phyloP scores from a whole-genome alignment of 2,113 vertebrate species.

The Spheniscus mendiculus region DNA sequence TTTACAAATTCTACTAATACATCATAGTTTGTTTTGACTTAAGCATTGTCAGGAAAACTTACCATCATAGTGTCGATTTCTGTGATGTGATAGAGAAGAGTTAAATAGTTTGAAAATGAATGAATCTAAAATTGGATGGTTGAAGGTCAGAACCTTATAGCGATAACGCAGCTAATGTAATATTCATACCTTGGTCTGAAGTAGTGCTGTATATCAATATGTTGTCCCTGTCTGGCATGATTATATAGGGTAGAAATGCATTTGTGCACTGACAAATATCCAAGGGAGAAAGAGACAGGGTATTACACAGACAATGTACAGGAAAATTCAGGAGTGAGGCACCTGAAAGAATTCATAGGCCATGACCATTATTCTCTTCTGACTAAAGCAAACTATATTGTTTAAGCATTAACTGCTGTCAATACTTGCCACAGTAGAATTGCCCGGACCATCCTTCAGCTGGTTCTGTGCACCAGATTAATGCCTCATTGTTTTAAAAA shows the following conservation, averaged over 20 bases:
- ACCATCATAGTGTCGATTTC: conserved; percentile 40
- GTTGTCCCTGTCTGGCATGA: conserved; percentile 70
- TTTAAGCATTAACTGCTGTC: conserved; percentile 46
- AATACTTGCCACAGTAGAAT: conserved; percentile 19
- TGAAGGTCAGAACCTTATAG: conserved; percentile 74
- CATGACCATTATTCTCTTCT: conserved; percentile 36
- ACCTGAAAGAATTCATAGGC: conserved; percentile 16
- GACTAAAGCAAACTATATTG: conserved; percentile 47
- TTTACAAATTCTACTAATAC: conserved; percentile 32
- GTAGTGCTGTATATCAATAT: conserved; percentile 71
- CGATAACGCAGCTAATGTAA: conserved; percentile 79
- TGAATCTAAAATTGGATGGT: conserved; percentile 69
- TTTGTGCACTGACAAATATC: conserved; percentile 71
- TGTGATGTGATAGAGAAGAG: conserved; percentile 50
- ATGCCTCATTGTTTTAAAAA: not conserved
- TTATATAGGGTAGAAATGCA: conserved; percentile 63
- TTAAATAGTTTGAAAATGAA: conserved; percentile 71
- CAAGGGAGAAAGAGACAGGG: not conserved
- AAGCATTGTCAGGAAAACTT: conserved; percentile 64
- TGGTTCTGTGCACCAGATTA: not conserved
- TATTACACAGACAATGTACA: conserved; percentile 24
- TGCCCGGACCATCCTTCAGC: not conserved
- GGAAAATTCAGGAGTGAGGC: conserved; percentile 8
- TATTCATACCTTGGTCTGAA: conserved; percentile 72
- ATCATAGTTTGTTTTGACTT: conserved; percentile 61